Evolutionary conservation across 2,888 invertebrate species (phyloP).

Genomic region (Athalia circularis): DNA sequence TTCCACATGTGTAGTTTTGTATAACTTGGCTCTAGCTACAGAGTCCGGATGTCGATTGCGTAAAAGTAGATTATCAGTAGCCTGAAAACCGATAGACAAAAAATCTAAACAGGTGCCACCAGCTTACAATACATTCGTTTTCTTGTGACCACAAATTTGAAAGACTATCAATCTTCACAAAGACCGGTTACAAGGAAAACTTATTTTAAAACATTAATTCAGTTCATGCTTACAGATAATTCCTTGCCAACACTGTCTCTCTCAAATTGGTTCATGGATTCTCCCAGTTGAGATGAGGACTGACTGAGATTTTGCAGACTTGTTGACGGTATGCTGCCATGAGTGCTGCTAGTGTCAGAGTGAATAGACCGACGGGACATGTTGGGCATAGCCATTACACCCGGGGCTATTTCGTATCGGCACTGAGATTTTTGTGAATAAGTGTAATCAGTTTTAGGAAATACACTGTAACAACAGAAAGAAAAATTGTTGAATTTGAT

Average conservation of each 20-base stretch:
- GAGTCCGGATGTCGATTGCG: conserved; percentile 52
- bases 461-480: conserved; percentile 81
- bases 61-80: conserved; percentile 47
- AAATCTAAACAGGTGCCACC: conserved; percentile 2
- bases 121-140: neutral
- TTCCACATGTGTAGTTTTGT: conserved; percentile 62
- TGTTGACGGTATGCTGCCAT: conserved; percentile 56
- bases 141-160: too few species aligned
- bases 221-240: conserved; percentile 16
- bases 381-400: conserved; percentile 90
- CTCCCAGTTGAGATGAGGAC: conserved; percentile 53
- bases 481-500: conserved; percentile 41
- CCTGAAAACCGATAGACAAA: neutral
- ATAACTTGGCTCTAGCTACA: conserved; percentile 55
- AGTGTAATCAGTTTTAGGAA: conserved; percentile 94
- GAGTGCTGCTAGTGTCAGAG: conserved; percentile 59
- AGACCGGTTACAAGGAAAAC: neutral
- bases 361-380: conserved; percentile 86
- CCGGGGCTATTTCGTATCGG: conserved; percentile 86
- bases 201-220: neutral
- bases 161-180: neutral
- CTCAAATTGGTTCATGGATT: conserved; percentile 13
- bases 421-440: conserved; percentile 90
- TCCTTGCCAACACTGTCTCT: conserved; percentile 31
- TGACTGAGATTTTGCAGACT: conserved; percentile 60